Base-by-base conservation (phyloP, 2,113 vertebrate species). In the Oncorhynchus clarkii region DNA sequence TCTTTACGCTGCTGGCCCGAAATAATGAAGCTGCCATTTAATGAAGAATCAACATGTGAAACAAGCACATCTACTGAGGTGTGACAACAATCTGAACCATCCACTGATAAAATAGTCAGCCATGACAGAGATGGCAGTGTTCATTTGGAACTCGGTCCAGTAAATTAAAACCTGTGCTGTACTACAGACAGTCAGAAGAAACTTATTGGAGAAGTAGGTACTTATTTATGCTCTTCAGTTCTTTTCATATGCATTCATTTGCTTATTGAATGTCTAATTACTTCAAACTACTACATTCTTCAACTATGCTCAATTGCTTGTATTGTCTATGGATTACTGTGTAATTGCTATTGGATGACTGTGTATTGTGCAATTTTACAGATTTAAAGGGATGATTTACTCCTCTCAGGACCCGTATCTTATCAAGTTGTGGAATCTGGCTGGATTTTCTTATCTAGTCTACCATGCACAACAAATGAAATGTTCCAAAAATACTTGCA, bases 21-120 rank as follows among this genome's bases (percentile, higher is more conserved):
- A 82, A 91, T 90, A 92, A 92, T 90, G 89, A 84, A 85, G 88
- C 87, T 88, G 88, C 88, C 90, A 90, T 88, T 91, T 92, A 91
- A 91, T 91, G 88, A 93, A 88, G 87, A 86, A 91, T 91, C 88
- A 90, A 90, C 79, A 88, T 45, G 39, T 11, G 85, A 87, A 90
- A 89, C 89, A 90, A 90, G 87, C 86, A 84, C 78, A 87, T 88
- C 87, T 88, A 91, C 86, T 80, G 88, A 90, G 82, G 82, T 90
- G 88, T 86, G 87, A 90, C 89, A 74, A 77, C 87, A 82, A 86
- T 90, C 83, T 89, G 85, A 88, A 91, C 83, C 85, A 86, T 91
- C 83, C 85, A 86, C 78, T 86, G 88, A 91, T 90, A 85, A 86
- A 92, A 81, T 45, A 45, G 86, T 54, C 14, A 90, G 16, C 39